A percentile compares a stretch with the other conserved stretches of the same genome.
Evolutionary conservation across 2,113 vertebrate species (phyloP).

Genomic region (Argyrosomus japonicus): DNA sequence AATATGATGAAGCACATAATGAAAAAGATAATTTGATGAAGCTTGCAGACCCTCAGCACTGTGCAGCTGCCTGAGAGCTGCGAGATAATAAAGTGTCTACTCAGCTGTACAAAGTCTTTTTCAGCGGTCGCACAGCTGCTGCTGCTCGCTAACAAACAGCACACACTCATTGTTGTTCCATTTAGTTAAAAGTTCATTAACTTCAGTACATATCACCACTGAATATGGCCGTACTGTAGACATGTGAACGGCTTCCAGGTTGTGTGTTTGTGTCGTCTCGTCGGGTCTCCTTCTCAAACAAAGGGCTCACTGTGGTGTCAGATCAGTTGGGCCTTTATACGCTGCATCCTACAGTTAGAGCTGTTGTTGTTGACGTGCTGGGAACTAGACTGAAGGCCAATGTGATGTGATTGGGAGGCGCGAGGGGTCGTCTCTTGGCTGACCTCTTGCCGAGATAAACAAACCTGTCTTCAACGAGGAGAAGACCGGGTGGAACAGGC

Average conservation of each 20-base stretch:
- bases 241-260: conserved; percentile 6
- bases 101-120: conserved; percentile 47
- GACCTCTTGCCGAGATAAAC: conserved; percentile 17
- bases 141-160: conserved; percentile 7
- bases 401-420: neutral
- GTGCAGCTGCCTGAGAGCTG: conserved; percentile 26
- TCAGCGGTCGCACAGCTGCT: conserved; percentile 39
- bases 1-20: conserved; percentile 1
- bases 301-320: conserved; percentile 29
- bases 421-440: neutral
- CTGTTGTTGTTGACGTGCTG: conserved; percentile 25
- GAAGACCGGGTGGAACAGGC: conserved; percentile 8
- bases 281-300: conserved; percentile 14
- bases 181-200: conserved; percentile 3
- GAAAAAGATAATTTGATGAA: conserved; percentile 7
- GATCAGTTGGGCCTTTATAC: conserved; percentile 28
- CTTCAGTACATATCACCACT: conserved; percentile 2
- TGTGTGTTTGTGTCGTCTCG: conserved; percentile 14
- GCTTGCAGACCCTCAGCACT: neutral
- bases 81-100: conserved; percentile 49
- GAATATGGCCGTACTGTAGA: neutral
- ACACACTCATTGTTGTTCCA: neutral
- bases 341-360: conserved; percentile 11
- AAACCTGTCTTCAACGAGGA: neutral
- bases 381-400: conserved; percentile 35